Evolutionary conservation across 2,888 invertebrate genomes (phyloP).

Genomic region (Sceliomorpha sp.): DNA sequence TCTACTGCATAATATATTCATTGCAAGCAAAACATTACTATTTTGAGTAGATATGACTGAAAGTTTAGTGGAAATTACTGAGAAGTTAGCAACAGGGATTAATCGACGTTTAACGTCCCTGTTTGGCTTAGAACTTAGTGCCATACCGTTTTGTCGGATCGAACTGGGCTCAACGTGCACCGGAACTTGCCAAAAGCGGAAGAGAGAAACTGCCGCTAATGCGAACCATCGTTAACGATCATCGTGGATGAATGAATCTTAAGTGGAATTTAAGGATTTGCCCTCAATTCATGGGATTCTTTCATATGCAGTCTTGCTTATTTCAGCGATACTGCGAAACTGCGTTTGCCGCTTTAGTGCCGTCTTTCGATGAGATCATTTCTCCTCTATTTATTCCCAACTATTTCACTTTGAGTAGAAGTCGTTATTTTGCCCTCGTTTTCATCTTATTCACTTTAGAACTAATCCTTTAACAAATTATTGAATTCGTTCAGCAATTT

Average conservation of each 20-base stretch:
- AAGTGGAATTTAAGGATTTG: conserved; percentile 55
- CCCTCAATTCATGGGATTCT: conserved; percentile 44
- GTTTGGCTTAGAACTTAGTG: conserved; percentile 63
- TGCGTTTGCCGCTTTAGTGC: too few relatives aligned
- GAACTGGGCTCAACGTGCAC: conserved; percentile 57
- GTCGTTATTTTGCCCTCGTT: too few relatives aligned
- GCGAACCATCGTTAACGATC: conserved; percentile 70
- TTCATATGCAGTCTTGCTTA: conserved; percentile 49
- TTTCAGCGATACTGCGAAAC: conserved; percentile 31
- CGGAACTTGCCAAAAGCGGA: conserved; percentile 63
- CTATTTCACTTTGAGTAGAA: too few relatives aligned
- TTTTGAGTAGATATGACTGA: conserved; percentile 38
- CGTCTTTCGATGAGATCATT: too few relatives aligned
- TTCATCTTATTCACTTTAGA: too few relatives aligned
- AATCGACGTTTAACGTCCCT: conserved; percentile 69
- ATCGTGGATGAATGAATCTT: conserved; percentile 51
- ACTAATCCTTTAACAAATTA: too few relatives aligned
- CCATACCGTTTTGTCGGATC: conserved; percentile 65
- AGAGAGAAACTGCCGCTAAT: conserved; percentile 64
- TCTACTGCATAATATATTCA: too few relatives aligned
- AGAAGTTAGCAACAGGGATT: conserved; percentile 59
- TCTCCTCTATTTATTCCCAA: too few relatives aligned
- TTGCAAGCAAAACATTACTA: conserved; percentile 28
- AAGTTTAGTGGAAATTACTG: conserved; percentile 60
- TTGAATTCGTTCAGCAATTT: too few relatives aligned